These are phyloP conservation scores for Cephus nigrinus DNA, from an alignment of 2,888 invertebrate genomes.

Conservation along the genomic window DNA sequence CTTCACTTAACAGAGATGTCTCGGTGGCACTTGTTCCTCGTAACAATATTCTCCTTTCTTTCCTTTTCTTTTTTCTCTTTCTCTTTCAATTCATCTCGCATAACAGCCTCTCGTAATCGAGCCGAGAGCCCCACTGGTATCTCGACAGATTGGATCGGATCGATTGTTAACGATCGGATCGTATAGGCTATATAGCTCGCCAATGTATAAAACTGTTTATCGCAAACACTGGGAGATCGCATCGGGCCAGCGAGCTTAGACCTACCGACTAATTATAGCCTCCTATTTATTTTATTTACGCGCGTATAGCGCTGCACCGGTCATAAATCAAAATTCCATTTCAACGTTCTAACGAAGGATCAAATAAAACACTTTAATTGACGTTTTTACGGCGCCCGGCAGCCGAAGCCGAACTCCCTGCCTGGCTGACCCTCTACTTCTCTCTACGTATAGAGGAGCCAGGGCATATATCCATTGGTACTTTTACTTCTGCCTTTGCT, in stretches of 20 bases:
- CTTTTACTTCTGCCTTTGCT: not conserved
- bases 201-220: not conserved
- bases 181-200: not conserved
- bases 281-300: slow-evolving; percentile 65
- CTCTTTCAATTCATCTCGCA: not conserved
- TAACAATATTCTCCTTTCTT: not conserved
- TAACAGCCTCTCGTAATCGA: not conserved
- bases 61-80: not conserved
- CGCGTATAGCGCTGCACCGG: slow-evolving; percentile 41
- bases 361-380: slow-evolving; percentile 68
- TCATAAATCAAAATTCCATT: slow-evolving; percentile 67
- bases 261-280: slow-evolving; percentile 62
- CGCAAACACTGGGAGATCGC: slow-evolving; percentile 1
- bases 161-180: not conserved
- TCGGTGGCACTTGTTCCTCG: not conserved
- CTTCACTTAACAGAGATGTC: not conserved
- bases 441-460: not conserved
- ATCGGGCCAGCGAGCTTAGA: slow-evolving; percentile 24
- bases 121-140: not conserved
- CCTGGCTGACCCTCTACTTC: slow-evolving; percentile 41
- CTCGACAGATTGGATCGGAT: not conserved
- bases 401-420: slow-evolving; percentile 59
- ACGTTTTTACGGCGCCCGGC: slow-evolving; percentile 67
- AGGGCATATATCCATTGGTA: not conserved
- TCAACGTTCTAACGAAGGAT: slow-evolving; percentile 68